Evolutionary conservation across 2,888 invertebrate genomes (phyloP), one percentile per base, ranked within the genome.

Genomic region (Heliothis peltigera): DNA sequence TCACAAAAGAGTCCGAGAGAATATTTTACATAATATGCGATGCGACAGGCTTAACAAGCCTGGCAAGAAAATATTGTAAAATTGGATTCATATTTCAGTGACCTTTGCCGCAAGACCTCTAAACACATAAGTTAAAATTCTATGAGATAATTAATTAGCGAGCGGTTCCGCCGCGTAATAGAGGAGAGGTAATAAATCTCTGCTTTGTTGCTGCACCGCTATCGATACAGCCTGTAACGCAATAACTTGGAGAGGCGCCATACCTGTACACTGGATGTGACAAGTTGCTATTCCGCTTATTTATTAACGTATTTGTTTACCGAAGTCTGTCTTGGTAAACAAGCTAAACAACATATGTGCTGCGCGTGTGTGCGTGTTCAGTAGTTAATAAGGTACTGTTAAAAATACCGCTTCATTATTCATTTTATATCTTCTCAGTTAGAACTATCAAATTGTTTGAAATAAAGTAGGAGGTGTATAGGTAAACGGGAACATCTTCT

Each of bases 141-240:
- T 25, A 22, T 15, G 18, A 39, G 4, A 7, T 43, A 32, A 48
- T 53, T 43, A 69, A 48, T 61, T 7, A 70, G 6, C 1, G 17
- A 32, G 51, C 56, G 35, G 8, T 43, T 32, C 12, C 10, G 6
- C 2, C 21, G 42, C 28, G 25, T 22, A 55, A 52, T 48, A 18
- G 19, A 32, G 19, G 42, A 22, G 22, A 39, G 12, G 63, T 42
- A 25, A 53, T 49, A 70, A 53, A 70, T 56, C 21, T 43, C 32
- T 19, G 15, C 44, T 48, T 53, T 75, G 47, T 70, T 25, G n/a
- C 21, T 55, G 55, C 19, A 64, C 32, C 21, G 28, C 18, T 54
- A 52, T 75, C 47, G 47, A 70, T 35, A 43, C 52, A 8, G n/a
- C 15, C 21, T 61, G 60, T 22, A 52, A 10, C 52, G 39, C 21